Conservation (phyloP, 2,888 invertebrate genomes). For the Belgica antarctica region DNA sequence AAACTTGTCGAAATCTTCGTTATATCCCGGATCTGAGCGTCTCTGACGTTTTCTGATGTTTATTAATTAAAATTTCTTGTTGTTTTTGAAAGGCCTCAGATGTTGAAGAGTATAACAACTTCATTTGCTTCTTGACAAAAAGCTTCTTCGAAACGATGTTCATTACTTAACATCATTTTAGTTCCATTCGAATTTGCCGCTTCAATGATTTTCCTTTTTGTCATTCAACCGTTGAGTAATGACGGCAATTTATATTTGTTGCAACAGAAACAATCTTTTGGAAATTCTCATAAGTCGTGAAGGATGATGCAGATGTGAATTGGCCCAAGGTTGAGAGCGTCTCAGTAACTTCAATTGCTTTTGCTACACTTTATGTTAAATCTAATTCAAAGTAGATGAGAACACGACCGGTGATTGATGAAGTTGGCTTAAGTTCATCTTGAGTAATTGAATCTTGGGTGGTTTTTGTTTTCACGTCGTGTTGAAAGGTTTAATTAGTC, state of each 20-base stretch:
- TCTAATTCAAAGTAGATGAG: too few species aligned
- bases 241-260: slow-evolving; percentile 8
- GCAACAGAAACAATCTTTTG: neutral
- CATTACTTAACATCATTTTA: neutral
- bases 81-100: neutral
- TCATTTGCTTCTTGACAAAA: slow-evolving; percentile 9
- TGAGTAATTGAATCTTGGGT: too few species aligned
- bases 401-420: too few species aligned
- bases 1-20: slow-evolving; percentile 10
- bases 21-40: neutral
- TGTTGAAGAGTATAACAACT: slow-evolving; percentile 4
- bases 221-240: slow-evolving; percentile 14
- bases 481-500: too few species aligned
- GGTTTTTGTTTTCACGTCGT: too few species aligned
- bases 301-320: slow-evolving; percentile 6
- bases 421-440: too few species aligned
- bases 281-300: slow-evolving; percentile 6
- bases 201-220: slow-evolving; percentile 20
- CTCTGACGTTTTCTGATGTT: neutral
- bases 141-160: too few species aligned
- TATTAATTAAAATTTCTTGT: too few species aligned
- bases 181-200: neutral
- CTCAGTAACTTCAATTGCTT: neutral
- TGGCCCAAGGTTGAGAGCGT: slow-evolving; percentile 12
- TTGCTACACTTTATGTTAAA: neutral